Evolutionary conservation across 2,113 vertebrate genomes (phyloP).

Genomic region (Mugil cephalus): DNA sequence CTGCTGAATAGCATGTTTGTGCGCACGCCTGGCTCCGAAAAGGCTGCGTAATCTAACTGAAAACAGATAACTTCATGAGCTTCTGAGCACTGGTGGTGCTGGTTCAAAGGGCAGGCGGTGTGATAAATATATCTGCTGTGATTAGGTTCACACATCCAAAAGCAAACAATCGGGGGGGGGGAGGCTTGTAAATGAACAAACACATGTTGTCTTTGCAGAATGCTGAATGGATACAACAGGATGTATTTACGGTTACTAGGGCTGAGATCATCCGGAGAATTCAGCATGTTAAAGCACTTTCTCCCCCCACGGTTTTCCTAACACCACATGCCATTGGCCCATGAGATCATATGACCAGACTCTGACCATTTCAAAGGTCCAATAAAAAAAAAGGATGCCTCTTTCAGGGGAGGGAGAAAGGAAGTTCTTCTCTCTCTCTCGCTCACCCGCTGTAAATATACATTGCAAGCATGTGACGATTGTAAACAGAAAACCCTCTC

Average conservation of each 20-base stretch:
- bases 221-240: neutral
- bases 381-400: conserved; percentile 70
- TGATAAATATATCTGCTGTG: neutral
- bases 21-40: conserved; percentile 1
- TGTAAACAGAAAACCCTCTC: conserved; percentile 44
- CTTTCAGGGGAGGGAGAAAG: conserved; percentile 53
- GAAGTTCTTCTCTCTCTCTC: conserved; percentile 46
- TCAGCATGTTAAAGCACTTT: conserved; percentile 61
- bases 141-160: neutral
- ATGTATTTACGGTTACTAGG: conserved; percentile 48
- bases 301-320: conserved; percentile 28
- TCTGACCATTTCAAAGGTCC: conserved; percentile 80
- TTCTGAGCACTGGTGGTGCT: neutral
- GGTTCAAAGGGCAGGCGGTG: conserved; percentile 29
- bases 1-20: conserved; percentile 22
- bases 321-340: conserved; percentile 68
- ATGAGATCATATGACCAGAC: conserved; percentile 73
- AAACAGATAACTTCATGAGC: conserved; percentile 31
- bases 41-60: conserved; percentile 26
- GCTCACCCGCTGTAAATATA: conserved; percentile 27
- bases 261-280: conserved; percentile 54
- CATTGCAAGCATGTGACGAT: conserved; percentile 43
- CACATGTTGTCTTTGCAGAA: neutral
- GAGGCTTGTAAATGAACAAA: neutral
- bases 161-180: neutral